Evolutionary conservation across 64 coral and sea anemone genomes (phyloP), one percentile per base, ranked within the genome.

Genomic region (Dendrophyllia cribrosa): DNA sequence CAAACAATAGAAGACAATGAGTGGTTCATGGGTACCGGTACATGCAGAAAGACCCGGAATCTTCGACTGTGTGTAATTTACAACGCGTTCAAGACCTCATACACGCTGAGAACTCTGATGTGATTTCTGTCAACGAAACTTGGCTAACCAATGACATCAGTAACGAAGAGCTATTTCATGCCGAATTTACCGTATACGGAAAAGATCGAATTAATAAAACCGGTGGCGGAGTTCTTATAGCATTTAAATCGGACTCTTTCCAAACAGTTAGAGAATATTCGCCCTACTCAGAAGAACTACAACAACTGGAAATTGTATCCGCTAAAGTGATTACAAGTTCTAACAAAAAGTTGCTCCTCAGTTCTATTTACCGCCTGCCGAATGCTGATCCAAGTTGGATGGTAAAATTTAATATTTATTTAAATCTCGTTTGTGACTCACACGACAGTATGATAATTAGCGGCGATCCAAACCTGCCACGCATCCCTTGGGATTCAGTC

Each of bases 61-160:
- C 60, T 14, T 14, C 15, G 13, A 63, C 17, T 8, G 17, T 63
- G 9, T 63, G 60, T 8, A 76, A 76, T 25, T 25, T 76, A 45
- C 73, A 76, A 15, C 73, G 22, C 14, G 24, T 76, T 76, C 73
- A 76, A 76, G 73, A 76, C 50, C 21, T 76, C 43, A 25, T 76
- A 13, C 43, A 76, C 43, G 43, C 73, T 48, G 25, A 76, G 73
- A 19, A 76, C 19, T 20, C 73, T 76, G 73, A 22, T 25, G 50
- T 76, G 50, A 25, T 76, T 14, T 76, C 15, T 51, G 73, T 76
- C 14, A 76, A 76, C 73, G 73, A 76, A 76, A 76, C 73, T 51
- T 76, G 73, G 73, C 73, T 76, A 45, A 22, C 15, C 14, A 51
- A 22, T 43, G 50, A 45, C 21, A 14, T 76, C 16, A 25, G 1